Percentiles rank a stretch among this genome's conserved stretches.
phyloP scores from a whole-genome alignment of 2,797 vertebrate species.

The Macropodus opercularis region DNA sequence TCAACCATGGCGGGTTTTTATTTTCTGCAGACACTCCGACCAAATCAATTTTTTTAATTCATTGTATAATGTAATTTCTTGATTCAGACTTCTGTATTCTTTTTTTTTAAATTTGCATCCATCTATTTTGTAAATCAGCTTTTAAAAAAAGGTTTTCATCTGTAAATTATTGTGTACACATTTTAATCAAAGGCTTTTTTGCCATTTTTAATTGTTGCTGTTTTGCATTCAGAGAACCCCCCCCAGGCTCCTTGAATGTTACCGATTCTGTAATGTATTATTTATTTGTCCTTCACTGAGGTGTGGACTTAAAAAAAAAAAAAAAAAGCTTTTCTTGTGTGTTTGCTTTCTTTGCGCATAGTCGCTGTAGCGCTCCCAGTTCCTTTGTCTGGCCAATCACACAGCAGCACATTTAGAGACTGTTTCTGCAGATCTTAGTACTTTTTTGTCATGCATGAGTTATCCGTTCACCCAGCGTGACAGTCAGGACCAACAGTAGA shows the following conservation, averaged over 20 bases:
- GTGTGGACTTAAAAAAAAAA: slow-evolving; percentile 53
- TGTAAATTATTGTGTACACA: too few relatives aligned
- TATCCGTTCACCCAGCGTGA: slow-evolving; percentile 52
- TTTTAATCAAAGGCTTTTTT: slow-evolving; percentile 14
- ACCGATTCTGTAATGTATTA: slow-evolving; percentile 70
- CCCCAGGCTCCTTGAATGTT: slow-evolving; percentile 71
- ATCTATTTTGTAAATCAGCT: neutral
- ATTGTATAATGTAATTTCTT: slow-evolving; percentile 29
- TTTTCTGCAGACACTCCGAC: slow-evolving; percentile 57
- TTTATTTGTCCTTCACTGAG: slow-evolving; percentile 65
- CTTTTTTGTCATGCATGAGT: slow-evolving; percentile 42
- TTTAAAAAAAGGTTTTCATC: slow-evolving; percentile 21
- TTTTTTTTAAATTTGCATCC: slow-evolving; percentile 15
- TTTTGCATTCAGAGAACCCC: slow-evolving; percentile 19
- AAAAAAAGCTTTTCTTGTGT: slow-evolving; percentile 38
- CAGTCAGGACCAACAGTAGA: slow-evolving; percentile 68
- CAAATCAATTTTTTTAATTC: slow-evolving; percentile 60
- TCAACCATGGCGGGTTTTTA: slow-evolving; percentile 43
- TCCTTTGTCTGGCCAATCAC: slow-evolving; percentile 21
- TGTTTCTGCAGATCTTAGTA: slow-evolving; percentile 31
- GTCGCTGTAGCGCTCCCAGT: slow-evolving; percentile 6
- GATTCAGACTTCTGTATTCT: slow-evolving; percentile 35
- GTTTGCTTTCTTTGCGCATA: slow-evolving; percentile 41
- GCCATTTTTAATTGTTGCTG: slow-evolving; percentile 9
- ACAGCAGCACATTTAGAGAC: slow-evolving; percentile 33